Base-by-base conservation (phyloP, 2,113 vertebrate genomes). In the Corvus cornix region DNA sequence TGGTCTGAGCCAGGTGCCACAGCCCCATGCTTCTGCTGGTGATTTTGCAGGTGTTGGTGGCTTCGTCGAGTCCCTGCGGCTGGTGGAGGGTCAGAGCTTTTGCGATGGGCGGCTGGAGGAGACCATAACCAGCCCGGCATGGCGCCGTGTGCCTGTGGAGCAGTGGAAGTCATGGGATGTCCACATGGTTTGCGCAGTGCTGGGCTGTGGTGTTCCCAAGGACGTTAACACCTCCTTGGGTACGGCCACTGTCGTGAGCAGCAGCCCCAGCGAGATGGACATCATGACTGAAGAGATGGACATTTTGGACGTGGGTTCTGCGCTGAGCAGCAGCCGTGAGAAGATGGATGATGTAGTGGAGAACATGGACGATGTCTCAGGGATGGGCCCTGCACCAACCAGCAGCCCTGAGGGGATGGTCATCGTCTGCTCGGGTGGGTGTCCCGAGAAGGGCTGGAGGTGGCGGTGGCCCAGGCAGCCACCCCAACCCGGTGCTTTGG, bases 401-500 rank as follows among this genome's bases (percentile, higher is more conserved):
- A 51, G 26, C 24, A 27, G 26, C 5, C 41, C 41, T 39, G 39
- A 39, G 39, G 39, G 11, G 39, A 11, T 39, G 39, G 39, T 39
- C 6, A 0, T 85, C 0, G 7, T 63, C n/a, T 93, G 91, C 44
- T 85, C 91, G 8, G 39, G 94, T 93, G 66, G 18, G 94, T 78
- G 41, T 12, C 21, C 37, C 0, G 1, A 13, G 23, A 27, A 31
- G n/a, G 43, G 39, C 13, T 0, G 1, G 11, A 30, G 18, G 18
- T 64, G 49, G 14, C 0, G 2, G 7, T 53, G 21, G 16, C 24
- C 5, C 3, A 4, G 3, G 9, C 4, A 6, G n/a, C 39, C 10
- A 1, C 3, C 8, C 7, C 51, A 82, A 13, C 16, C 10, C 1
- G 0, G 10, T 4, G 13, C 7, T 27, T 59, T 2, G 0, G 1